These are phyloP conservation scores for Temnothorax curvispinosus DNA, from an alignment of 1,140 invertebrate genomes.

Conservation along the genomic window DNA sequence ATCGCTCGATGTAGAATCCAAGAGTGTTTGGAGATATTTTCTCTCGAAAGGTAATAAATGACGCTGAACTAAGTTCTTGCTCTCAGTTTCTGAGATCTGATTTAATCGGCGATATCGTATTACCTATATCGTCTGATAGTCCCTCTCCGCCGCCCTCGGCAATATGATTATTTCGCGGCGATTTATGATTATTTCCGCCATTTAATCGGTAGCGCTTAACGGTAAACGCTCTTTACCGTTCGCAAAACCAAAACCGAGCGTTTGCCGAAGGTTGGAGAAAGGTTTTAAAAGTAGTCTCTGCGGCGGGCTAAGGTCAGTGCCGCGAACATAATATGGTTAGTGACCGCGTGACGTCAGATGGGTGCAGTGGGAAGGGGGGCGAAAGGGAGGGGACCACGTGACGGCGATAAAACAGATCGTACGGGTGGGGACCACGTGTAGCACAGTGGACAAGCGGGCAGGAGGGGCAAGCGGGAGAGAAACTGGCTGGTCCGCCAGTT, in stretches of 20 bases:
- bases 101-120: background rate
- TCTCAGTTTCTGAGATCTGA: background rate
- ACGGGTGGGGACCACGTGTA: slow-evolving; percentile 41
- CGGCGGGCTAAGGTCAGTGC: slow-evolving; percentile 80
- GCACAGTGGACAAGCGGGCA: background rate
- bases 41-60: background rate
- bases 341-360: slow-evolving; percentile 76
- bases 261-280: slow-evolving; percentile 33
- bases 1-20: background rate
- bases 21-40: background rate
- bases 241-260: slow-evolving; percentile 25
- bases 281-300: slow-evolving; percentile 50
- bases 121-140: background rate
- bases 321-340: slow-evolving; percentile 79
- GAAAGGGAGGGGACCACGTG: slow-evolving; percentile 65
- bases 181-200: background rate
- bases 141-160: background rate
- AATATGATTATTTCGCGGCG: background rate
- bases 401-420: slow-evolving; percentile 67
- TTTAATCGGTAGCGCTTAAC: slow-evolving; percentile 29
- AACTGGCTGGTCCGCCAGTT: slow-evolving; percentile 49
- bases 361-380: background rate
- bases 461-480: slow-evolving; percentile 4
- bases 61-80: background rate
- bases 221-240: slow-evolving; percentile 26